Evolutionary conservation across 2,113 vertebrate species (phyloP).

Genomic region (Thryonomys swinderianus): DNA sequence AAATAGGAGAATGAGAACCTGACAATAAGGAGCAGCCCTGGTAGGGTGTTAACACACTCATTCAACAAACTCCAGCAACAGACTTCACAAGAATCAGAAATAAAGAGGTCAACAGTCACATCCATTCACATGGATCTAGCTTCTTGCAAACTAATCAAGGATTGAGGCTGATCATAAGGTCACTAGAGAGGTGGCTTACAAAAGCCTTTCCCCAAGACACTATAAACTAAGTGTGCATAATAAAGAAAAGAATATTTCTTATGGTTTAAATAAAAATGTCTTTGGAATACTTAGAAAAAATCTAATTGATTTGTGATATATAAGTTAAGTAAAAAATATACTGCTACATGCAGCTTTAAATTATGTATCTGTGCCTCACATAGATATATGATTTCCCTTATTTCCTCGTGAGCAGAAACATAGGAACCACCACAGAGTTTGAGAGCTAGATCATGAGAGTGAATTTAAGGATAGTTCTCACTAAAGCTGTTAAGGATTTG

Average conservation of each 20-base stretch:
- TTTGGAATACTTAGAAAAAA: not conserved
- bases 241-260: not conserved
- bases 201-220: not conserved
- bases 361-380: not conserved
- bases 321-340: slow-evolving; percentile 1
- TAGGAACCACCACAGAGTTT: not conserved
- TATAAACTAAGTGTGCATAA: slow-evolving; percentile 22
- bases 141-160: slow-evolving; percentile 58
- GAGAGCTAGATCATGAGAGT: not conserved
- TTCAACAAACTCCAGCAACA: slow-evolving; percentile 47
- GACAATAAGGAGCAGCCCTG: not conserved
- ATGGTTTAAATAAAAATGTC: not conserved
- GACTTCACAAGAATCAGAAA: slow-evolving; percentile 53
- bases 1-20: not conserved
- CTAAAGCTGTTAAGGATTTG: slow-evolving; percentile 23
- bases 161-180: slow-evolving; percentile 35
- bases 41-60: slow-evolving; percentile 41
- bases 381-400: not conserved
- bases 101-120: slow-evolving; percentile 44
- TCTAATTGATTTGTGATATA: not conserved
- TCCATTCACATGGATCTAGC: slow-evolving; percentile 15
- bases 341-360: slow-evolving; percentile 11
- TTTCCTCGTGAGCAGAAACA: not conserved
- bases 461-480: not conserved
- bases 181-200: not conserved